Base-by-base conservation (phyloP, 2,888 invertebrate species). In the Lumbricus terrestris region DNA sequence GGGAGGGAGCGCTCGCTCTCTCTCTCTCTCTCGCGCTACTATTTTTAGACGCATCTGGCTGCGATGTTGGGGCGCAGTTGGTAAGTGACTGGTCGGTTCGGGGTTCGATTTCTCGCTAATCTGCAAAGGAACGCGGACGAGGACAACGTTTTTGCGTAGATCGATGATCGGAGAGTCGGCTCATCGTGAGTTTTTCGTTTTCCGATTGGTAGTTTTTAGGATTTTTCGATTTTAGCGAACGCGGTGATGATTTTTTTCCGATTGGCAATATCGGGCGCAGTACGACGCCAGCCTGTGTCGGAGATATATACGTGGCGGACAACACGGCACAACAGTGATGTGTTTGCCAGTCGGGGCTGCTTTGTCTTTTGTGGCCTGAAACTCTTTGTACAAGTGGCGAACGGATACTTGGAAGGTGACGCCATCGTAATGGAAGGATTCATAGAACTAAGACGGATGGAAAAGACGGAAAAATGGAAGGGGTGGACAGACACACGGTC, bases 31-130 rank as follows among this genome's bases (percentile, higher is more conserved):
- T n/a, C 4, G 3, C 29, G 85, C 34, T 37, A 85, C 85, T 85
- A 85, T 85, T 35, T 85, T 85, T 85, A 85, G 85, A 85, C 85
- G 85, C 85, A 35, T 23, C 85, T 85, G 85, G 85, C 85, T 85
- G 85, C 85, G 4, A 85, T 85, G 85, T 37, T 35, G n/a, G 85
- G 85, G 85, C 85, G 85, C n/a, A 34, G 85, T 85, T 85, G 34
- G 85, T 34, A 35, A 34, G 85, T 85, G 85, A 85, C 20, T 8
- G 85, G 20, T 16, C 35, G 35, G 35, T 37, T 85, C 37, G 20
- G 85, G 85, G 85, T 85, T 85, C 85, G 85, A 85, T 85, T 35
- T 37, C 85, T 85, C 0, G 35, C 85, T 37, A 35, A 35, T 85
- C 85, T 37, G 85, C 85, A 85, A 85, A 85, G 34, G 85, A 85